Percentiles rank a stretch among this genome's conserved stretches.
Evolutionary conservation across 2,113 vertebrate species (phyloP).

Genomic region (Calidris pugnax): DNA sequence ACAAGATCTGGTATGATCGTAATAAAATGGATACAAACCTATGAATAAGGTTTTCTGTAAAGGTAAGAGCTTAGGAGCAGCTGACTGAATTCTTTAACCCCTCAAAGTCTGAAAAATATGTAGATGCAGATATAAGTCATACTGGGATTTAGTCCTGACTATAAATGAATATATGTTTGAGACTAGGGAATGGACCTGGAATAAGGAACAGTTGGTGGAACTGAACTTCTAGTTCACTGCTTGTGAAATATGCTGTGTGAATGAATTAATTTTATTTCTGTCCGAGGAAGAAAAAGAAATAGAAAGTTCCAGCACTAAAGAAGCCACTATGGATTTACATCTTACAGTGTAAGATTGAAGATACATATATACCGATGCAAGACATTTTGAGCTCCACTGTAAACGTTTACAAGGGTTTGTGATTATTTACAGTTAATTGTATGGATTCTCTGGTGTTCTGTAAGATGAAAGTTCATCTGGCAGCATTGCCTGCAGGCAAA

Average conservation of each 20-base stretch:
- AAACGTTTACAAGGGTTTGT: neutral
- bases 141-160: neutral
- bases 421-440: neutral
- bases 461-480: neutral
- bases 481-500: neutral
- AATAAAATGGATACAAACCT: neutral
- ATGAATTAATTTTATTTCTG: neutral
- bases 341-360: neutral
- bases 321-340: neutral
- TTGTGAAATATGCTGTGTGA: neutral
- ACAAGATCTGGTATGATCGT: neutral
- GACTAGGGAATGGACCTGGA: neutral
- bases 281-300: neutral
- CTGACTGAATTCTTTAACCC: neutral
- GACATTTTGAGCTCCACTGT: neutral
- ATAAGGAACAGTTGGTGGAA: neutral
- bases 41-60: neutral
- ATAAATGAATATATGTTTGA: neutral
- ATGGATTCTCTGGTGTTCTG: neutral
- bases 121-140: neutral
- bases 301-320: neutral
- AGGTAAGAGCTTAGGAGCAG: rapidly evolving
- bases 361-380: neutral
- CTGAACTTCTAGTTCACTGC: neutral
- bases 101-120: neutral